Base-by-base conservation (phyloP, 1,140 invertebrate species). In the Drosophila murphyi region DNA sequence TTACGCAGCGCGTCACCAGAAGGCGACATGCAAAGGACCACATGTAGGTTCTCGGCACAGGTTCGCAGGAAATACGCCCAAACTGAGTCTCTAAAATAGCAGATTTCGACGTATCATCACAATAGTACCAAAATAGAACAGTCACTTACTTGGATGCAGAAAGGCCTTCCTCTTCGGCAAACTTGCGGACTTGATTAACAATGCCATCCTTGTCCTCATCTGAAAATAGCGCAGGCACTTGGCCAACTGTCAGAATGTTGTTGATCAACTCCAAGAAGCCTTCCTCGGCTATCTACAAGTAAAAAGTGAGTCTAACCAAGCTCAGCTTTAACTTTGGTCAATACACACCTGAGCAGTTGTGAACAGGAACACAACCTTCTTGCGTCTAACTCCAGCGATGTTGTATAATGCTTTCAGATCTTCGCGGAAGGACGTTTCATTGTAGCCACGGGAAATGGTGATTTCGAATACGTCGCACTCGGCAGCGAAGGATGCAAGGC, bases 21-120 rank as follows among this genome's bases (percentile, higher is more conserved):
- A 0, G 97, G 97, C 52, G 96, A 97, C 96, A 98, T 98, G 0
- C 97, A 96, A 3, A 98, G 90, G 0, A 98, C 96, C 39, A 99
- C 95, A 81, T 98, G 97, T 1, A 99, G 94, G 92, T 98, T 98
- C 51, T 96, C 95, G 4, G 94, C 93, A 67, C 96, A 96, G 55
- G 94, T 95, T 72, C 95, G 94, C 20, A 96, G 93, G 91, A 98
- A 98, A 87, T 96, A 97, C n/a, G 95, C 94, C 96, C 97, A 98
- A 4, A 98, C 95, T 41, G 94, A 93, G 87, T 97, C 96, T 73
- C 96, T 96, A 32, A 10, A 39, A 20, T 8, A 3, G 0, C 20
- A 20, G 20, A 20, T 2, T 20, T 20, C 20, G 0, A 20, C 20
- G 20, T 20, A 20, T 20, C 20, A 20, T 20, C 20, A 8, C 7